Evolutionary conservation across 2,113 vertebrate genomes (phyloP).

Genomic region (Dipodomys merriami): DNA sequence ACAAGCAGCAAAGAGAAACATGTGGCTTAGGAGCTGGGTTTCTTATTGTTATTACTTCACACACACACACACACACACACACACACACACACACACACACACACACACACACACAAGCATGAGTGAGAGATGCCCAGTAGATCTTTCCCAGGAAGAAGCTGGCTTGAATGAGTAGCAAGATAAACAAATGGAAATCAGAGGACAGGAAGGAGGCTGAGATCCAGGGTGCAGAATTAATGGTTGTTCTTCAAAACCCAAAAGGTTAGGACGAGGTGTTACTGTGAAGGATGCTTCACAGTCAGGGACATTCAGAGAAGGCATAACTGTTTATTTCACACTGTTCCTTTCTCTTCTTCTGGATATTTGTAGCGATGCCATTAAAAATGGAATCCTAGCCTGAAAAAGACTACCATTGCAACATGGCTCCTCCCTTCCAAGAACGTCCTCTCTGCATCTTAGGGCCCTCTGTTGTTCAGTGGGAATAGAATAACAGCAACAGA

Average conservation of each 20-base stretch:
- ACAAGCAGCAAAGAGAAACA: constrained; percentile 76
- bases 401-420: neutral
- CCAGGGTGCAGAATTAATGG: neutral
- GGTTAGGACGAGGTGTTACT: no score
- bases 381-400: neutral
- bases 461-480: neutral
- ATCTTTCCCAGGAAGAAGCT: constrained; percentile 26
- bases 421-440: neutral
- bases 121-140: neutral
- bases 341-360: neutral
- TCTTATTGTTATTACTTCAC: constrained; percentile 59
- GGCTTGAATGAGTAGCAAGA: neutral
- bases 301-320: neutral
- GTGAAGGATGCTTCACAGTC: neutral
- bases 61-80: no score
- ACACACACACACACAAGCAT: neutral
- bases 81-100: no score
- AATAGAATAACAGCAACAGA: neutral
- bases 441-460: neutral
- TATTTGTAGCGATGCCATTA: neutral
- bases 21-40: constrained; percentile 63
- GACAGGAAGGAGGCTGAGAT: neutral
- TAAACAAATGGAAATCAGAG: neutral
- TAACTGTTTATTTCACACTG: neutral
- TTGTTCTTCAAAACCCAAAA: no score